phyloP scores from a whole-genome alignment of 2,888 invertebrate genomes.

The Metallyticus violacea region DNA sequence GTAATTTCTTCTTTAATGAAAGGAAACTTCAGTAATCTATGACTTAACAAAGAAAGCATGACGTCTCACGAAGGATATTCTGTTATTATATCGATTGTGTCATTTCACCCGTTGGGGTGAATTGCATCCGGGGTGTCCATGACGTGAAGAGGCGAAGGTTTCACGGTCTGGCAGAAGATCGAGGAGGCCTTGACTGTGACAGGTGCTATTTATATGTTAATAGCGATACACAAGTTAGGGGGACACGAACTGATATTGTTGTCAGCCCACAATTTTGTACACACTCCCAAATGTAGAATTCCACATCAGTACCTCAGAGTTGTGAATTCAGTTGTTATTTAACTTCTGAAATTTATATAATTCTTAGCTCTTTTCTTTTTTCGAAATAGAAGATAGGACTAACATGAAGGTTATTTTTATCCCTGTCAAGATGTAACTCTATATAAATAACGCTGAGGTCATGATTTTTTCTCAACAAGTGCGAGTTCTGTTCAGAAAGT shows the following conservation, averaged over 20 bases:
- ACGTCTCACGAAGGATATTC: not conserved
- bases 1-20: no score
- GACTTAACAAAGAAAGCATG: not conserved
- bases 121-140: not conserved
- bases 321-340: not conserved
- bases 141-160: not conserved
- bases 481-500: no score
- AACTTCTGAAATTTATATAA: not conserved
- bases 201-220: not conserved
- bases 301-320: not conserved
- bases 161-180: not conserved
- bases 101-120: not conserved
- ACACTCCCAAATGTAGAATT: not conserved
- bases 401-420: no score
- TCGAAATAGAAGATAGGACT: not conserved
- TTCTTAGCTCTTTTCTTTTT: not conserved
- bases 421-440: no score
- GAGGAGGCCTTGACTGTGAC: not conserved
- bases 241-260: not conserved
- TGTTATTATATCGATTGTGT: not conserved
- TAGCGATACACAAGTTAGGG: not conserved
- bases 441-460: no score
- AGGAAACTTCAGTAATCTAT: not conserved
- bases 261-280: not conserved
- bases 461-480: no score